Conservation (phyloP, 1,140 invertebrate species). For the Drosophila ironensis region DNA sequence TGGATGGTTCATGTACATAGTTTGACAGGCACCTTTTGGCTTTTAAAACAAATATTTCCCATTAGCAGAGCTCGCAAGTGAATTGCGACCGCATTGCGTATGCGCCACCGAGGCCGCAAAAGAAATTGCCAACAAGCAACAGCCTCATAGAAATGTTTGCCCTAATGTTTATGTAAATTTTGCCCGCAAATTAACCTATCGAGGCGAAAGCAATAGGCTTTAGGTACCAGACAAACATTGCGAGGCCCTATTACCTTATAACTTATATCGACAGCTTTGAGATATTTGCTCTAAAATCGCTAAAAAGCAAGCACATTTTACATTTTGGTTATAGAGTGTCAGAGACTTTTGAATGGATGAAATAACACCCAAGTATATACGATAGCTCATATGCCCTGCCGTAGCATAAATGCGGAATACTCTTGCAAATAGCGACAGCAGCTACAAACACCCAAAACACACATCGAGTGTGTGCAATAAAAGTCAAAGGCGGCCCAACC, state of each 20-base stretch:
- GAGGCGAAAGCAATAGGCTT: constrained; percentile 28
- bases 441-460: constrained; percentile 69
- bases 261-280: no score
- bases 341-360: no score
- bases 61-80: constrained; percentile 53
- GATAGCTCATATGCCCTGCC: not conserved
- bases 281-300: no score
- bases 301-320: no score
- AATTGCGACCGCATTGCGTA: constrained; percentile 64
- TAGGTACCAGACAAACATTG: constrained; percentile 4
- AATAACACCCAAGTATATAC: no score
- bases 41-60: constrained; percentile 78
- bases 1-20: constrained; percentile 61
- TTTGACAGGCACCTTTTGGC: constrained; percentile 57
- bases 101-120: constrained; percentile 49
- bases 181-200: constrained; percentile 29
- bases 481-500: constrained; percentile 49
- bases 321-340: no score
- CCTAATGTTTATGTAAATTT: constrained; percentile 10
- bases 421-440: constrained; percentile 73
- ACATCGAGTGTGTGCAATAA: constrained; percentile 70
- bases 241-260: no score
- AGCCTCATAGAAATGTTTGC: constrained; percentile 5
- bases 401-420: constrained; percentile 42
- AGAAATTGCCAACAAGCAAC: constrained; percentile 42